Conservation (phyloP, 2,888 invertebrate species). For the Dryadula phaetusa region DNA sequence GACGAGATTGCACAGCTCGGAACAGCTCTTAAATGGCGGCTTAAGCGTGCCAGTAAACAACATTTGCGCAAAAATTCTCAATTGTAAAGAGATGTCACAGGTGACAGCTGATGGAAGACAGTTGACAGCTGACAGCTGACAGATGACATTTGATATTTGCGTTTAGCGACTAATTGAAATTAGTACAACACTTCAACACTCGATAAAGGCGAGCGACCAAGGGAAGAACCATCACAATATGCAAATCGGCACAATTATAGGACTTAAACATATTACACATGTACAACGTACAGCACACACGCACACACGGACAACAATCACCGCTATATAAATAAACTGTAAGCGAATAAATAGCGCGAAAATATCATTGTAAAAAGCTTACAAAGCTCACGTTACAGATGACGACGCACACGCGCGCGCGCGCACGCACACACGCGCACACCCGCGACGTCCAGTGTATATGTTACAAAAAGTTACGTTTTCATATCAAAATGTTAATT, state of each 20-base stretch:
- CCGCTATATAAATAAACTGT: background rate
- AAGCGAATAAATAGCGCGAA: conserved; percentile 17
- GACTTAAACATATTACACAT: background rate
- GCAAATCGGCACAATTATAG: background rate
- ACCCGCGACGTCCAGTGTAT: background rate
- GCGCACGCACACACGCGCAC: background rate
- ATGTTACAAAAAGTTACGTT: background rate
- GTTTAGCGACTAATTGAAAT: no score
- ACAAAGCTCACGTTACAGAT: conserved; percentile 5
- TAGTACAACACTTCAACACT: background rate
- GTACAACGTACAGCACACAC: background rate
- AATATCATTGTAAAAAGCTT: conserved; percentile 9
- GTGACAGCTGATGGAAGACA: no score
- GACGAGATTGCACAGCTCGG: no score
- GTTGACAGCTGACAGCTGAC: no score
- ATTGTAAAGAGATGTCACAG: no score
- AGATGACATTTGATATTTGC: no score
- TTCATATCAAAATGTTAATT: background rate
- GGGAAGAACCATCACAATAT: background rate
- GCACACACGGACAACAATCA: background rate
- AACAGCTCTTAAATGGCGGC: no score
- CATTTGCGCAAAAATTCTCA: no score
- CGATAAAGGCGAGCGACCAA: background rate
- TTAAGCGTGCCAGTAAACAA: no score
- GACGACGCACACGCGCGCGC: background rate